Evolutionary conservation across 1,140 invertebrate species (phyloP).

Genomic region (Halictus rubicundus): DNA sequence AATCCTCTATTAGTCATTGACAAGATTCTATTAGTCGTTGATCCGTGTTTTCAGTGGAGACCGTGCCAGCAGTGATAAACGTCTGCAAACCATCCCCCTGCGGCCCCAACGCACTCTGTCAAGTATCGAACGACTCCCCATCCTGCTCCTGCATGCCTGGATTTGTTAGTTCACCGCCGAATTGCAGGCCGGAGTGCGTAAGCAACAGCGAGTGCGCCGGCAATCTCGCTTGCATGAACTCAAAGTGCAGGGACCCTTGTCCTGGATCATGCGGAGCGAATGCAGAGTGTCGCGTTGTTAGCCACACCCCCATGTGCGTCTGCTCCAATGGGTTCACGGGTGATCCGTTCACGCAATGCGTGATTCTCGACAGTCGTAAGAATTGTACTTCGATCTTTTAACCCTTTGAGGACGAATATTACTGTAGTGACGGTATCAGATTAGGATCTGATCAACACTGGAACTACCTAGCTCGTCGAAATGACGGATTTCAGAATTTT

Average conservation of each 20-base stretch:
- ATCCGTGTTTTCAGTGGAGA: conserved; percentile 58
- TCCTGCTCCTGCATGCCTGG: conserved; percentile 84
- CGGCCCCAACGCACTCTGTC: conserved; percentile 86
- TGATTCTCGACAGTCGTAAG: conserved; percentile 75
- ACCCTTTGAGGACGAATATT: conserved; percentile 4
- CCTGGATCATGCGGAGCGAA: conserved; percentile 84
- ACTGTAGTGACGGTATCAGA: too few relatives aligned
- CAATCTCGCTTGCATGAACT: conserved; percentile 84
- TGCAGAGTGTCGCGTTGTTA: conserved; percentile 84
- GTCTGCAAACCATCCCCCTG: conserved; percentile 83
- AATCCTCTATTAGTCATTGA: too few relatives aligned
- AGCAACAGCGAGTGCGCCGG: conserved; percentile 84
- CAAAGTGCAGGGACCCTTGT: conserved; percentile 88
- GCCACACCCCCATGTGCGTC: conserved; percentile 84
- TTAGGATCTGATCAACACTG: too few relatives aligned
- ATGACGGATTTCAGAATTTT: too few relatives aligned
- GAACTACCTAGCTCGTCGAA: too few relatives aligned
- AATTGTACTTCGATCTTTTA: neutral
- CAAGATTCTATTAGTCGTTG: too few relatives aligned
- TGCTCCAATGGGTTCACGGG: conserved; percentile 82
- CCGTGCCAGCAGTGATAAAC: conserved; percentile 40
- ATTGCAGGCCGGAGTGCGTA: conserved; percentile 83
- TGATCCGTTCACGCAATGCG: conserved; percentile 83
- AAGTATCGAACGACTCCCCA: conserved; percentile 81
- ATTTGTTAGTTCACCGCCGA: conserved; percentile 83